Evolutionary conservation across 2,888 invertebrate species (phyloP).

Genomic region (Eupithecia subumbrata): DNA sequence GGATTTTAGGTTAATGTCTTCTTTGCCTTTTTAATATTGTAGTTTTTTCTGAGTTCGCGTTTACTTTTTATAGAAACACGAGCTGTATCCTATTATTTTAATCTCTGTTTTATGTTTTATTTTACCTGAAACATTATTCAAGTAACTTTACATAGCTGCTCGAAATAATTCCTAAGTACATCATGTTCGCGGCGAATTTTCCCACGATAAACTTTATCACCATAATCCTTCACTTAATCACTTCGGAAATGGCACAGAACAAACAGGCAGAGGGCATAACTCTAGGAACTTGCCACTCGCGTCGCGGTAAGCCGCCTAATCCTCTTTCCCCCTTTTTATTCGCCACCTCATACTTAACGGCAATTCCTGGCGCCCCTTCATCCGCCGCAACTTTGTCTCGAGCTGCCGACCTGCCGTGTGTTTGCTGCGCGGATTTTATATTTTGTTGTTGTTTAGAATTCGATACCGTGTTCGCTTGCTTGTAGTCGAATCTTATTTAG

Average conservation of each 20-base stretch:
- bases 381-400: constrained; percentile 53
- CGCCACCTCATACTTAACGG: constrained; percentile 78
- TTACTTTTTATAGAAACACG: not conserved
- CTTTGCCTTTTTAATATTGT: constrained; percentile 39
- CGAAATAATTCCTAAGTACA: constrained; percentile 18
- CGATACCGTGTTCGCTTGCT: constrained; percentile 42
- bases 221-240: constrained; percentile 72
- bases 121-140: not conserved
- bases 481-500: constrained; percentile 37
- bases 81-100: not conserved
- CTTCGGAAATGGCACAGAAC: constrained; percentile 70
- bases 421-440: constrained; percentile 38
- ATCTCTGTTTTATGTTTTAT: not conserved
- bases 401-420: constrained; percentile 40
- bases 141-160: not conserved
- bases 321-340: constrained; percentile 75
- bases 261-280: constrained; percentile 69
- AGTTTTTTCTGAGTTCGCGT: constrained; percentile 6
- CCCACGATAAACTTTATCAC: constrained; percentile 40
- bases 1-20: constrained; percentile 43
- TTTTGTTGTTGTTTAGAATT: constrained; percentile 45
- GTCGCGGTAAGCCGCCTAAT: constrained; percentile 73
- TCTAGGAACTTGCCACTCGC: constrained; percentile 68
- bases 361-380: constrained; percentile 70
- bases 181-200: constrained; percentile 20